Conservation (phyloP, 2,797 vertebrate genomes). For the Hemitrygon akajei region DNA sequence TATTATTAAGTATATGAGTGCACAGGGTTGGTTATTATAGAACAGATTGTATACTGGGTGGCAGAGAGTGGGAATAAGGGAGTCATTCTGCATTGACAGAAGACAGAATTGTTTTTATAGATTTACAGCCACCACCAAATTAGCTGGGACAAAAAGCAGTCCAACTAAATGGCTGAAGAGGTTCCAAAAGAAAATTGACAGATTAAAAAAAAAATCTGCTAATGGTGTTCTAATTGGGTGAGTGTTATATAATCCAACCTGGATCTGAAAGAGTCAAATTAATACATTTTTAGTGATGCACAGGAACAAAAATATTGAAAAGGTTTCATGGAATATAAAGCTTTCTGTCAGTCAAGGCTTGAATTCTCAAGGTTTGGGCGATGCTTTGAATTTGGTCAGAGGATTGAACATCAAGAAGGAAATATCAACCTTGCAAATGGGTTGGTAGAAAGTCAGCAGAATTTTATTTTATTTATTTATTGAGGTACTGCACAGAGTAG, state of each 20-base stretch:
- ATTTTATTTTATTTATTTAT: not conserved
- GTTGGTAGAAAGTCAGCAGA: not conserved
- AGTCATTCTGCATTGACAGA: not conserved
- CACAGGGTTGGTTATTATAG: not conserved
- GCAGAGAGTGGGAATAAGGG: not conserved
- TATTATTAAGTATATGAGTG: not conserved
- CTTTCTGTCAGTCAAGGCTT: not conserved
- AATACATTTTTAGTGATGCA: not conserved
- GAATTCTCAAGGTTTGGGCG: not conserved
- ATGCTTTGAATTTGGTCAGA: not conserved
- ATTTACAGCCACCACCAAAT: not conserved
- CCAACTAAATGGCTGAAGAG: not conserved
- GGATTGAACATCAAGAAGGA: not conserved
- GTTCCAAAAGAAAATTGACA: not conserved
- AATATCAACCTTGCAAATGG: not conserved
- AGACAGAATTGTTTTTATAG: not conserved
- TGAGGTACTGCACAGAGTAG: too few relatives aligned
- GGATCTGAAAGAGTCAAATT: not conserved
- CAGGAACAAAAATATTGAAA: not conserved
- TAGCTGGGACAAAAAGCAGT: not conserved
- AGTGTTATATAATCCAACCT: not conserved
- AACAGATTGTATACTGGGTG: not conserved
- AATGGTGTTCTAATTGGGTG: not conserved
- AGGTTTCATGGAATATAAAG: not conserved
- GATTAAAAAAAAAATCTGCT: not conserved